Evolutionary conservation across 1,140 invertebrate genomes (phyloP).

Genomic region (Calosoma granatense): DNA sequence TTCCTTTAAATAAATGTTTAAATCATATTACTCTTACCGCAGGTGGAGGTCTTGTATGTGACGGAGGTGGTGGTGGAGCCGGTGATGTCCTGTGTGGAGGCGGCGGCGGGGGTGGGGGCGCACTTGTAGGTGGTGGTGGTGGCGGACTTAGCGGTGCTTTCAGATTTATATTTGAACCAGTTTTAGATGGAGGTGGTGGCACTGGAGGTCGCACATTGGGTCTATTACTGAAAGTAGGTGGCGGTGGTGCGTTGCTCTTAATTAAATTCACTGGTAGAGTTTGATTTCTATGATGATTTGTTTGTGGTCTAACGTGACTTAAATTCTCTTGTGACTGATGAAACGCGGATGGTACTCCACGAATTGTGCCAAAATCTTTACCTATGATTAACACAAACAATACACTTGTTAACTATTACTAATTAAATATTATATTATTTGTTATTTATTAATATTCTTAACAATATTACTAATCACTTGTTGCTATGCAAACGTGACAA

Average conservation of each 20-base stretch:
- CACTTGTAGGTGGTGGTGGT: neutral
- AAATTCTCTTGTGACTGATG: constrained; percentile 18
- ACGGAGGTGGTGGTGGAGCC: neutral
- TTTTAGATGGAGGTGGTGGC: neutral
- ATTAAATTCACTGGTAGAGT: neutral
- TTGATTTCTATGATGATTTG: neutral
- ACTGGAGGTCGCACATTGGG: neutral
- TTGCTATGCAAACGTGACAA: too few species aligned
- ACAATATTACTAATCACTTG: too few species aligned
- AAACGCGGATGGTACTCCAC: constrained; percentile 11
- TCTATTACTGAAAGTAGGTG: neutral
- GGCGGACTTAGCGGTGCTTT: constrained; percentile 2
- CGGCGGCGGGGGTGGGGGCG: neutral
- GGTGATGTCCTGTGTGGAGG: neutral
- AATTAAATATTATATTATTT: neutral
- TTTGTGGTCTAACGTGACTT: neutral
- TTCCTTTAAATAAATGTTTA: too few species aligned
- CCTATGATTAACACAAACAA: neutral
- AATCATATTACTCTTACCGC: neutral
- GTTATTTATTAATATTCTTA: too few species aligned
- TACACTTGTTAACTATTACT: neutral
- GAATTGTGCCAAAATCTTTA: constrained; percentile 6
- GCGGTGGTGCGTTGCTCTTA: neutral
- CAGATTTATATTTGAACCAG: neutral
- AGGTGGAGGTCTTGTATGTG: neutral